Evolutionary conservation across 1,140 invertebrate species (phyloP).

Genomic region (Heliconius hewitsoni): DNA sequence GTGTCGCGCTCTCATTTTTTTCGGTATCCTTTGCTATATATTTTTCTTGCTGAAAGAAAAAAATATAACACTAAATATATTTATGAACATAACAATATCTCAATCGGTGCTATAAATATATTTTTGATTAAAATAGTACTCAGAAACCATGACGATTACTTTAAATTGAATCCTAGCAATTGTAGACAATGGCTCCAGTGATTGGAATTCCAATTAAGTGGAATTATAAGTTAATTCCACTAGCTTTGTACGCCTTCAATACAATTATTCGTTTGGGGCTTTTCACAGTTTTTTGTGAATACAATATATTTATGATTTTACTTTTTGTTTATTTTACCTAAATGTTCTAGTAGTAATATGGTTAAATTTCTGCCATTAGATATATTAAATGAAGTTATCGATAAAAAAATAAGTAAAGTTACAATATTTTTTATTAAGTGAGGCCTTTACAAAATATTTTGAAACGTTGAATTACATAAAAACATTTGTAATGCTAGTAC

Average conservation of each 20-base stretch:
- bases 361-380: too few species aligned
- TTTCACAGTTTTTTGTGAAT: constrained; percentile 3
- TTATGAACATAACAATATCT: constrained; percentile 22
- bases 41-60: too few species aligned
- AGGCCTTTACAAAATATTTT: too few species aligned
- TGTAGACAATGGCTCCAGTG: constrained; percentile 18
- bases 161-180: constrained; percentile 31
- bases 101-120: constrained; percentile 26
- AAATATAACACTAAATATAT: neutral
- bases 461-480: too few species aligned
- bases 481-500: too few species aligned
- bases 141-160: constrained; percentile 23
- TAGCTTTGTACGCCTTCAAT: neutral
- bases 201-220: constrained; percentile 32
- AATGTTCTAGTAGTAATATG: too few species aligned
- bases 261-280: neutral
- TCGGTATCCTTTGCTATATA: too few species aligned
- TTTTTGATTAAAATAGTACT: constrained; percentile 34
- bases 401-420: too few species aligned
- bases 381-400: too few species aligned
- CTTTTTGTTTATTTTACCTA: too few species aligned
- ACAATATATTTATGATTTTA: neutral
- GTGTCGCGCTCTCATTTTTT: too few species aligned
- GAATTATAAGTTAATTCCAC: constrained; percentile 30
- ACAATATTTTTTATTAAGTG: too few species aligned